Percentiles rank a stretch among this genome's conserved stretches.
phyloP scores from a whole-genome alignment of 2,888 invertebrate species.

The Agrotis puta region DNA sequence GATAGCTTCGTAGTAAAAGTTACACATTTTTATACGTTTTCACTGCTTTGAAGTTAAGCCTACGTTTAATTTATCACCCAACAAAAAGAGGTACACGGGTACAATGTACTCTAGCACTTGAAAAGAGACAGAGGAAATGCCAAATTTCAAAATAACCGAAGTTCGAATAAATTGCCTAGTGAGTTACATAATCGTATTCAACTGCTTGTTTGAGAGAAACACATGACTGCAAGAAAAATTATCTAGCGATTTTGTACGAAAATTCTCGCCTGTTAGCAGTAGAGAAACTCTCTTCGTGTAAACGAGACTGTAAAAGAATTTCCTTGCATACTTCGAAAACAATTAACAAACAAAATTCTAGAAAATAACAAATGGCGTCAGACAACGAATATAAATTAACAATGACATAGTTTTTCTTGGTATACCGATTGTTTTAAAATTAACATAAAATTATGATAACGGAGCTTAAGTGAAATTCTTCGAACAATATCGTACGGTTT shows the following conservation, averaged over 20 bases:
- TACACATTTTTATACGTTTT: too few relatives aligned
- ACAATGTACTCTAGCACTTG: background rate
- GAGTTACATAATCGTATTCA: background rate
- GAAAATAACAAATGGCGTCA: slow-evolving; percentile 28
- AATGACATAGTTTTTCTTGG: slow-evolving; percentile 48
- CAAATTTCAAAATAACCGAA: background rate
- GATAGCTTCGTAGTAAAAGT: too few relatives aligned
- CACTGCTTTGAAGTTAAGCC: too few relatives aligned
- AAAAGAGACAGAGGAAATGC: background rate
- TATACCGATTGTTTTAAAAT: slow-evolving; percentile 41
- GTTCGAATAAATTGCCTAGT: background rate
- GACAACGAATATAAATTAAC: slow-evolving; percentile 31
- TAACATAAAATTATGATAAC: slow-evolving; percentile 52
- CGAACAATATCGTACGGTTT: slow-evolving; percentile 61
- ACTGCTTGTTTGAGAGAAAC: background rate
- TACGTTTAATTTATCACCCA: too few relatives aligned
- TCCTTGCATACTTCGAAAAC: slow-evolving; percentile 16
- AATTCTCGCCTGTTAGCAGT: background rate
- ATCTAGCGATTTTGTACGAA: background rate
- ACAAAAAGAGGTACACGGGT: too few relatives aligned
- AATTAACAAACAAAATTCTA: slow-evolving; percentile 25
- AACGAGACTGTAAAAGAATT: background rate
- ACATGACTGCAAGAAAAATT: background rate
- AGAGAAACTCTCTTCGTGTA: slow-evolving; percentile 3
- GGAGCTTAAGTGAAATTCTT: slow-evolving; percentile 54